These are phyloP conservation scores for Fistularia tabacaria DNA, from an alignment of 2,797 vertebrate species.

Conservation along the genomic window DNA sequence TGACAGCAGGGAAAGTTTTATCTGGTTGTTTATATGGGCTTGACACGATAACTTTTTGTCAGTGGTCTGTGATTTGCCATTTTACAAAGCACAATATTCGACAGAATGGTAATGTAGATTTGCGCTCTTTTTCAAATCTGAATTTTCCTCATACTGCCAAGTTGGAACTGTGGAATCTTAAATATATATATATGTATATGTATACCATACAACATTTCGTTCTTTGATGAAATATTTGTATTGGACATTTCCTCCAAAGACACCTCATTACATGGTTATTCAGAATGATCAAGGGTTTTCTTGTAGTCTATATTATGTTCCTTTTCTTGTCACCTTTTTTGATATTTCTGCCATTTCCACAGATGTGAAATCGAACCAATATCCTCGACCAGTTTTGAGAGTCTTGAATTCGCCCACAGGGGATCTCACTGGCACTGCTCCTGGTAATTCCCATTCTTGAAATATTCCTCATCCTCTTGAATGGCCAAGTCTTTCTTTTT, in stretches of 20 bases:
- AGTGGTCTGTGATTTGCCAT: too few species aligned
- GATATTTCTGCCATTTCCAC: constrained; percentile 14
- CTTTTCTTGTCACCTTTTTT: background rate
- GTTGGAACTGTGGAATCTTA: too few species aligned
- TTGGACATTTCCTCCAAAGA: background rate
- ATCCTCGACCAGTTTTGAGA: constrained; percentile 6
- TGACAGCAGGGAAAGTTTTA: background rate
- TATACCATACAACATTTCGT: background rate
- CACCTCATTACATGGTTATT: constrained; percentile 9
- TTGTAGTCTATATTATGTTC: constrained; percentile 32
- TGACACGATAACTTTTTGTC: too few species aligned
- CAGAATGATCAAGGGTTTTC: constrained; percentile 10
- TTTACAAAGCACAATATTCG: too few species aligned
- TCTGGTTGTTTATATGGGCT: background rate
- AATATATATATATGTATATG: too few species aligned
- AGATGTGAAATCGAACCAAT: constrained; percentile 20
- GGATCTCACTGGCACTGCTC: constrained; percentile 74
- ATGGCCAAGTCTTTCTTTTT: constrained; percentile 74
- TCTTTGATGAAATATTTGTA: background rate
- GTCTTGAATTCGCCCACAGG: constrained; percentile 12
- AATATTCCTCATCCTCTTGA: constrained; percentile 79
- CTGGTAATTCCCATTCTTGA: constrained; percentile 81
- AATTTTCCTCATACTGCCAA: too few species aligned
- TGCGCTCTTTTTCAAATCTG: too few species aligned
- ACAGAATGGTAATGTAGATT: too few species aligned